Base-by-base conservation (phyloP, 2,888 invertebrate species). In the Agrotis segetum region DNA sequence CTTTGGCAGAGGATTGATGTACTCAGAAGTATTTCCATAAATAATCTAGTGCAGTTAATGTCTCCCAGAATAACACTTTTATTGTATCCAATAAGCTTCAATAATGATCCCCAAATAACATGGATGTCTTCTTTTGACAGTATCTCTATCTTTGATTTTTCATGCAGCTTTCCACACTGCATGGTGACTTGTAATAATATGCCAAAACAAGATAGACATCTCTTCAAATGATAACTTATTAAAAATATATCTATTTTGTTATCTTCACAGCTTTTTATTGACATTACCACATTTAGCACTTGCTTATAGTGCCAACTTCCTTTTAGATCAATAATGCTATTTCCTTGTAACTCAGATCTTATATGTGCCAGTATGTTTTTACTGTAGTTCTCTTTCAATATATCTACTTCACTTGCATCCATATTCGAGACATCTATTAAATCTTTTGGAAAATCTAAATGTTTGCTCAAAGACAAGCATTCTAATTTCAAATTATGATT, bases 291-390 rank as follows among this genome's bases (percentile, higher is more conserved):
- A 74, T 86, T 83, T 17, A 92, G 47, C 53, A 88, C 74, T 88
- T 94, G 89, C 49, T 84, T 89, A 67, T 90, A 94, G 83, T 88
- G 88, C 92, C 92, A 93, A 69, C 88, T 90, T 65, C 92, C 89
- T 81, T 85, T 83, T 16, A 91, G 79, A 77, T 88, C 77, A 34
- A 75, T 60, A 21, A 53, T 16, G 71, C 76, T 79, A 55, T 83
- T 84, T 50, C 60, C 84, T 72, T 89, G 67, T 53, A 89, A 77
- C 46, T 83, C 85, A 40, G 67, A 84, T 66, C 88, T 64, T 47
- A 92, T 85, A 17, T 88, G 74, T 62, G 71, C 56, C 16, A 92
- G 17, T 72, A 95, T 91, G 47, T 92, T 85, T 69, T 86, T 75
- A 67, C 84, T 86, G 74, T 92, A 94, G 74, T 77, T 90, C 21